Percentiles rank a stretch among this genome's conserved stretches.
Conservation (phyloP, 2,888 invertebrate genomes). For the Argyra leucocephala region DNA sequence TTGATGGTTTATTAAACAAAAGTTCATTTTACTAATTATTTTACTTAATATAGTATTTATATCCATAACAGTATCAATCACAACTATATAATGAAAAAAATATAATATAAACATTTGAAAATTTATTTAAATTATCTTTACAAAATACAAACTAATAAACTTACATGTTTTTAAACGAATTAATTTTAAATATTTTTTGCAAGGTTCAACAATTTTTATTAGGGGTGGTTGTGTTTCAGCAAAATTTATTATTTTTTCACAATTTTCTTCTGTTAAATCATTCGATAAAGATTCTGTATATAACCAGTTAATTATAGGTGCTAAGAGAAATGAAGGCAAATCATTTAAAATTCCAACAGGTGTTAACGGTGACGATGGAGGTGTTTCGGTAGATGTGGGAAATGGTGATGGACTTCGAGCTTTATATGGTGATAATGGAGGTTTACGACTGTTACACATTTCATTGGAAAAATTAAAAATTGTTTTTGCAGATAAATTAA, state of each 20-base stretch:
- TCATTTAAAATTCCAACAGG: slow-evolving; percentile 49
- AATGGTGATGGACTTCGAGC: slow-evolving; percentile 37
- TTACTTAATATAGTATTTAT: slow-evolving; percentile 54
- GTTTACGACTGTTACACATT: slow-evolving; percentile 32
- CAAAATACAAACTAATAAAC: slow-evolving; percentile 24
- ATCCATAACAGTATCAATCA: slow-evolving; percentile 53
- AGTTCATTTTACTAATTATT: slow-evolving; percentile 51
- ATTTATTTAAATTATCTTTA: slow-evolving; percentile 10
- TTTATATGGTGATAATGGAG: slow-evolving; percentile 38
- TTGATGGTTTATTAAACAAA: slow-evolving; percentile 44
- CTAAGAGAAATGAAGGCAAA: slow-evolving; percentile 52
- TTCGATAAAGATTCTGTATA: slow-evolving; percentile 56
- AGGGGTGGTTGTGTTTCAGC: slow-evolving; percentile 50
- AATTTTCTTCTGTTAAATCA: slow-evolving; percentile 50
- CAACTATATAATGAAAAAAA: slow-evolving; percentile 46
- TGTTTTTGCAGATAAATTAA: slow-evolving; percentile 31
- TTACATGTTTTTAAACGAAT: slow-evolving; percentile 56
- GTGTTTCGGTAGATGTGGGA: slow-evolving; percentile 36
- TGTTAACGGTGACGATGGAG: slow-evolving; percentile 38
- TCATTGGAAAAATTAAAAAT: slow-evolving; percentile 40
- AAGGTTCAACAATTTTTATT: slow-evolving; percentile 48
- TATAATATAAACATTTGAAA: too few relatives aligned
- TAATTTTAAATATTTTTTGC: slow-evolving; percentile 53
- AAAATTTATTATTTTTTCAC: slow-evolving; percentile 48
- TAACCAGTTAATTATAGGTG: slow-evolving; percentile 53